Evolutionary conservation across 2,888 invertebrate species (phyloP).

Genomic region (Stenchaetothrips biformis): DNA sequence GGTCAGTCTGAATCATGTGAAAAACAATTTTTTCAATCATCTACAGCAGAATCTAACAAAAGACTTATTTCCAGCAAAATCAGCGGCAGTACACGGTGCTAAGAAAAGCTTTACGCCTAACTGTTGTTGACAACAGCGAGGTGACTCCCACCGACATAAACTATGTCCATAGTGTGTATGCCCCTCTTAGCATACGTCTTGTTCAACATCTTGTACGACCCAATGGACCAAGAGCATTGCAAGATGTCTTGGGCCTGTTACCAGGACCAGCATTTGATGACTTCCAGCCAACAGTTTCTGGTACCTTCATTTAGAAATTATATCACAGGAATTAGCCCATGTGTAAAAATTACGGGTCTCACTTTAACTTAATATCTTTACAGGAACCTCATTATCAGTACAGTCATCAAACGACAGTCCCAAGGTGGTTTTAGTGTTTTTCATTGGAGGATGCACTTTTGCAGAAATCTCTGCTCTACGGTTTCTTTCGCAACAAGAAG

Average conservation of each 20-base stretch:
- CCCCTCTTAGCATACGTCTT: conserved; percentile 84
- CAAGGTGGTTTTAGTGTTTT: conserved; percentile 81
- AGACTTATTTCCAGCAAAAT: conserved; percentile 34
- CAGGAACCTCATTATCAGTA: conserved; percentile 54
- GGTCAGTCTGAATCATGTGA: conserved; percentile 49
- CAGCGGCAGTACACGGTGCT: conserved; percentile 67
- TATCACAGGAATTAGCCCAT: not conserved
- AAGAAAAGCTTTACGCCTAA: conserved; percentile 73
- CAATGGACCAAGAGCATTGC: conserved; percentile 72
- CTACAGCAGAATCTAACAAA: conserved; percentile 20
- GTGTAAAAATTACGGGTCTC: not conserved
- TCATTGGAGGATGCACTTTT: conserved; percentile 95
- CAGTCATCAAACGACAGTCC: conserved; percentile 59
- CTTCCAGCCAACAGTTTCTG: conserved; percentile 32
- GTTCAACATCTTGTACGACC: conserved; percentile 73
- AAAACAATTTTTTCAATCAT: conserved; percentile 9
- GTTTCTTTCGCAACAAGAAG: conserved; percentile 54
- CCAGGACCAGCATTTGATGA: conserved; percentile 65
- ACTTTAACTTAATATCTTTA: conserved; percentile 33
- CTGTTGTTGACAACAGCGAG: conserved; percentile 84
- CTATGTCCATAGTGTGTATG: conserved; percentile 89
- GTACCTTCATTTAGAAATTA: not conserved
- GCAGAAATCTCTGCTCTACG: conserved; percentile 71
- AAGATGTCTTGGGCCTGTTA: conserved; percentile 74
- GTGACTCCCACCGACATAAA: conserved; percentile 79